A percentile compares a stretch with the other conserved stretches of the same genome.
Evolutionary conservation across 2,888 invertebrate species (phyloP).

Genomic region (Macaria notata): DNA sequence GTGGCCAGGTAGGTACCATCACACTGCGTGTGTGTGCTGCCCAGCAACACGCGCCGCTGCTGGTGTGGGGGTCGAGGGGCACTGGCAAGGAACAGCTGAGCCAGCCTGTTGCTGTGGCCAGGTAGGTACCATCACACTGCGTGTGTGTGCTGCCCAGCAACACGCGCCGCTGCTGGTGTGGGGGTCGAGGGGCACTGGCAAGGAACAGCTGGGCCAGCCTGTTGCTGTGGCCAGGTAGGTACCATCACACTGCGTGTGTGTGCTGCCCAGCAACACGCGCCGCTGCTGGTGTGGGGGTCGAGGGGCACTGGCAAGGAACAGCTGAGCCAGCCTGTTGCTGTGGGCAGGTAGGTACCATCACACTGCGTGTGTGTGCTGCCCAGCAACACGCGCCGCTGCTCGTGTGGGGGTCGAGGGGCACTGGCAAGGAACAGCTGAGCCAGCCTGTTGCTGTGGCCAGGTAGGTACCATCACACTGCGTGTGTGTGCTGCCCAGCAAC

Average conservation of each 20-base stretch:
- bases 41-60: constrained; percentile 89
- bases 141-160: constrained; percentile 86
- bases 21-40: constrained; percentile 86
- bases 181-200: constrained; percentile 88
- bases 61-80: constrained; percentile 87
- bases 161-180: constrained; percentile 89
- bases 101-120: constrained; percentile 91
- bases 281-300: constrained; percentile 87
- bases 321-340: constrained; percentile 92
- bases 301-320: constrained; percentile 89
- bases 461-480: constrained; percentile 81
- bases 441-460: constrained; percentile 91
- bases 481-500: constrained; percentile 87
- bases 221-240: constrained; percentile 85
- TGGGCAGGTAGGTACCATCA: constrained; percentile 66
- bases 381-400: constrained; percentile 89
- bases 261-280: constrained; percentile 89
- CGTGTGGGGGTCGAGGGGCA: constrained; percentile 87
- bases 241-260: constrained; percentile 83
- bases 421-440: constrained; percentile 89
- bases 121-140: constrained; percentile 68
- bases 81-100: constrained; percentile 89
- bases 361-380: constrained; percentile 86
- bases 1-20: constrained; percentile 70
- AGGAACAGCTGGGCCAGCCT: constrained; percentile 92